Evolutionary conservation across 2,113 vertebrate genomes (phyloP), one percentile per base, ranked within the genome.

Genomic region (Thermophis baileyi): DNA sequence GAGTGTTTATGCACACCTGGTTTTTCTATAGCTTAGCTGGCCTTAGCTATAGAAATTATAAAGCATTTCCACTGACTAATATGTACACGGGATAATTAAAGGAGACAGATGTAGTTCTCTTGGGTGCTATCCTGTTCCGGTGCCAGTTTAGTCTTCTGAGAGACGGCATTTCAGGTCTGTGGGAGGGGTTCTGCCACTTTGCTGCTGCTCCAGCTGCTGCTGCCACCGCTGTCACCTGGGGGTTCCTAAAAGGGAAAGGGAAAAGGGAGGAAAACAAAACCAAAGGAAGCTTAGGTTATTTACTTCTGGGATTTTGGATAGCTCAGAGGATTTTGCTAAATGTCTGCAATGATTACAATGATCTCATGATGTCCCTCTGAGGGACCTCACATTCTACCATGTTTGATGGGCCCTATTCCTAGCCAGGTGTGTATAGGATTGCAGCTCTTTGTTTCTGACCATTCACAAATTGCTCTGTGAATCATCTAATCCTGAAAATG

Each of bases 21-120:
- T 20, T 2, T 60, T 91, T 88, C 92, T 90, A 90, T 90, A 94
- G 55, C 74, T 86, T 89, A 0, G 0, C 12, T 14, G 24, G 49
- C 0, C 8, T 63, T 10, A 22, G 92, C 94, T 93, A 0, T 44
- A 91, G 86, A 10, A 6, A 8, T 0, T 14, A n/a, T 85, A 91
- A 87, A 51, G 90, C 47, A 51, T 91, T 91, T 50, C 90, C 12
- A 0, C 57, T 60, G 88, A 74, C 44, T 27, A 49, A 57, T 0
- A 10, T 0, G 1, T 86, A 47, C 16, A 30, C 54, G 11, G 85
- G 11, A 90, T 92, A 54, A 89, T 0, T 7, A 25, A 86, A 85
- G 92, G 49, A 20, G 53, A 47, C 91, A 89, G 90, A 69, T 40
- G 93, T 90, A 94, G 91, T 87, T 95, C 81, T 27, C 87, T 1